phyloP scores from a whole-genome alignment of 2,797 vertebrate genomes.

The Champsocephalus gunnari region DNA sequence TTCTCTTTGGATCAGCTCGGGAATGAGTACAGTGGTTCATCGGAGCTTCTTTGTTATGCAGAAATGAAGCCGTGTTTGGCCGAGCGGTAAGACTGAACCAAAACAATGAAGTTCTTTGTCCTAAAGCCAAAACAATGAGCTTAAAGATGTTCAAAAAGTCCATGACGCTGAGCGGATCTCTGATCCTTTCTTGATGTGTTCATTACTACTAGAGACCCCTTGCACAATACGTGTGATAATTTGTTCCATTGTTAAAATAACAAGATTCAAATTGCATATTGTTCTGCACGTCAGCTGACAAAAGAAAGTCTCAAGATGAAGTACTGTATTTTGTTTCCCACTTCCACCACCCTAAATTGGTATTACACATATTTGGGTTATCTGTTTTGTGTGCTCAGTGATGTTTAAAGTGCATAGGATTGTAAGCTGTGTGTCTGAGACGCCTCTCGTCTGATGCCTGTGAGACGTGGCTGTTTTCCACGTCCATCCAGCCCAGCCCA shows the following conservation, averaged over 20 bases:
- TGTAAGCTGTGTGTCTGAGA: slow-evolving; percentile 62
- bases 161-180: neutral
- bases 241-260: neutral
- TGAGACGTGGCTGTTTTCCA: slow-evolving; percentile 86
- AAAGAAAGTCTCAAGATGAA: neutral
- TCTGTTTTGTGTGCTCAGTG: slow-evolving; percentile 35
- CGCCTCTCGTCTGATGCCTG: slow-evolving; percentile 65
- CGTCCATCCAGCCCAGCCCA: slow-evolving; percentile 65
- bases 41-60: neutral
- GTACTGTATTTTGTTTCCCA: neutral
- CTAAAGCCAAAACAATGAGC: slow-evolving; percentile 9
- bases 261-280: neutral
- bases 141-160: neutral
- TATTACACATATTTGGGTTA: slow-evolving; percentile 14
- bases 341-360: neutral
- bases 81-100: neutral
- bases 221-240: neutral
- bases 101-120: neutral
- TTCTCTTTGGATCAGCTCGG: neutral
- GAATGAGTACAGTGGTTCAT: neutral
- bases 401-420: slow-evolving; percentile 50
- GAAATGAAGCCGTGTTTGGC: neutral
- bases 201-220: neutral
- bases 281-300: neutral
- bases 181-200: neutral